These are phyloP conservation scores for Pseudachorutes palmiensis DNA, from an alignment of 1,140 invertebrate genomes.

Conservation along the genomic window DNA sequence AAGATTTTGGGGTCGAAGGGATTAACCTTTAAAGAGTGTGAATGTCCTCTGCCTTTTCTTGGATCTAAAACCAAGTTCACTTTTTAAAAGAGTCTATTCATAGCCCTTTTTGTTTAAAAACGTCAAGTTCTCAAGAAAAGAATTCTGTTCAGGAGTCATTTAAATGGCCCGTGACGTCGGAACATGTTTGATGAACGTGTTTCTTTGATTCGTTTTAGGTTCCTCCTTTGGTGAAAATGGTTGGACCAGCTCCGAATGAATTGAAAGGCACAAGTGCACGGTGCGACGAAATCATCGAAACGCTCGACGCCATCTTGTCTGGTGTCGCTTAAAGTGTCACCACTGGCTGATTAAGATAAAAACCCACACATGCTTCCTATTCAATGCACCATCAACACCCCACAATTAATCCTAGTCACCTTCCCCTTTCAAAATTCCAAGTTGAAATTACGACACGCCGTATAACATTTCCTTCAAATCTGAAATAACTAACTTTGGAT, in stretches of 20 bases:
- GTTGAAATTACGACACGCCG: too few relatives aligned
- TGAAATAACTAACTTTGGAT: too few relatives aligned
- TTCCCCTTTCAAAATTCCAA: too few relatives aligned
- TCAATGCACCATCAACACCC: slow-evolving; percentile 1
- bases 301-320: slow-evolving; percentile 47
- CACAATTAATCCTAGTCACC: too few relatives aligned
- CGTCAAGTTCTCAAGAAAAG: too few relatives aligned
- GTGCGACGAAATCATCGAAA: slow-evolving; percentile 69
- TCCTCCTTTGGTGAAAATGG: slow-evolving; percentile 79
- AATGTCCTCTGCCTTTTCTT: too few relatives aligned
- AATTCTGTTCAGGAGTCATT: not conserved
- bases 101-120: too few relatives aligned
- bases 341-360: not conserved
- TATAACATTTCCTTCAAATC: too few relatives aligned
- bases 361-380: not conserved
- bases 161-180: not conserved
- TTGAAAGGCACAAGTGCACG: slow-evolving; percentile 71
- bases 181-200: not conserved
- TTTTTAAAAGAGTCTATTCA: too few relatives aligned
- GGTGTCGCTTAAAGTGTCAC: slow-evolving; percentile 9
- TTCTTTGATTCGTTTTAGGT: slow-evolving; percentile 46
- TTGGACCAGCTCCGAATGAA: slow-evolving; percentile 74
- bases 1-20: too few relatives aligned
- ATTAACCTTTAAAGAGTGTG: too few relatives aligned
- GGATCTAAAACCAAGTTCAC: too few relatives aligned